Evolutionary conservation across 2,797 vertebrate species (phyloP), one percentile per base, ranked within the genome.

Genomic region (Acropternis orthonyx): DNA sequence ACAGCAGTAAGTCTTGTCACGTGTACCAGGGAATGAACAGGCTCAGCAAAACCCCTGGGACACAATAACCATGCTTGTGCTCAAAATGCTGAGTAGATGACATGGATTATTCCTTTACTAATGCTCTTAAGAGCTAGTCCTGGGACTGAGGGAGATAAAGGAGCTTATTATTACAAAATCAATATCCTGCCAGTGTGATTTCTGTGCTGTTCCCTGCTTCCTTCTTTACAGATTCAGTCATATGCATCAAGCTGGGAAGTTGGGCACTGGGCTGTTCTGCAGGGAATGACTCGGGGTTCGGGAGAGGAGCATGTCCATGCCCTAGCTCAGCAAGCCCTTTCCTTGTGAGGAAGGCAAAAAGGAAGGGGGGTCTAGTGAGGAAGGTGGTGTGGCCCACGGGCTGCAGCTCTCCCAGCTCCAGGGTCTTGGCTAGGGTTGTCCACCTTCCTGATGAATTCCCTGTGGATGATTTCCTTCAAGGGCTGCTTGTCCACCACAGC

Each of bases 51-150:
- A 63, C 43, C 28, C 71, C 2, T 0, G 32, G 48, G 61, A 65
- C n/a, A 89, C 77, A 92, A 67, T 82, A 82, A 82, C 74, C 28
- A 6, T 0, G 2, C 44, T 94, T 63, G 67, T 67, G 73, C 55
- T 95, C 63, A 85, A 93, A 95, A 93, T 81, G 83, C 96, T 27
- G 52, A 62, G 72, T 94, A 76, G 77, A 81, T 96, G 75, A 76
- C 66, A 43, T 21, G 89, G 92, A 83, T 95, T 95, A 96, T 88
- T 77, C 54, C 63, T 89, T 44, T 63, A 74, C 81, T 94, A 97
- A 95, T 91, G 92, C 74, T 85, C 93, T 96, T 94, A 89, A 92
- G 56, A 92, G 59, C 89, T 94, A 43, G 71, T 93, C 83, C 56
- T 58, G 77, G 8, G 34, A 46, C 52, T 3, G 20, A 74, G 32